A percentile compares a stretch with the other conserved stretches of the same genome.
Evolutionary conservation across 2,113 vertebrate species (phyloP).

Genomic region (Thalassarche chlororhynchos): DNA sequence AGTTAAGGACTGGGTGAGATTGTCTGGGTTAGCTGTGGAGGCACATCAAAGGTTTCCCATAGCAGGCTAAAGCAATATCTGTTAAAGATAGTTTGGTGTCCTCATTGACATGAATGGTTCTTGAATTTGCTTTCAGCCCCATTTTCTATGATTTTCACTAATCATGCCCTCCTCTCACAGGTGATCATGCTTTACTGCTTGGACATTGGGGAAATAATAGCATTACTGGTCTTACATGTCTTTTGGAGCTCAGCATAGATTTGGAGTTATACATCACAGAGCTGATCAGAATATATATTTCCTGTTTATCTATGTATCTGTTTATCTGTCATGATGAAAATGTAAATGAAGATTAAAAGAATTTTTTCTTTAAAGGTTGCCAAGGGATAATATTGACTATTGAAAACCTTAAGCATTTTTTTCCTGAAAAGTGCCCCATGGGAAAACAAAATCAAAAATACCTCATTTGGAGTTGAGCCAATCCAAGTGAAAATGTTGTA

Average conservation of each 20-base stretch:
- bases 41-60: fast-evolving
- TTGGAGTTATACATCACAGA: background rate
- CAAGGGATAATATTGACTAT: background rate
- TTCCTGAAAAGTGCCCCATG: background rate
- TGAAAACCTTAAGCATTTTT: background rate
- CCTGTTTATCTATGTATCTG: background rate
- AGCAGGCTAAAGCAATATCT: background rate
- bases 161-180: background rate
- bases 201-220: background rate
- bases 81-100: background rate
- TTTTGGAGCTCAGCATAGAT: background rate
- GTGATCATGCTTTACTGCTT: background rate
- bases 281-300: background rate
- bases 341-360: background rate
- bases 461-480: background rate
- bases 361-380: background rate
- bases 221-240: background rate
- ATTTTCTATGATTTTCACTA: background rate
- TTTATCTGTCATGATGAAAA: background rate
- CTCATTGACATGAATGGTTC: background rate
- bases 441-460: background rate
- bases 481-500: background rate
- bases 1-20: background rate
- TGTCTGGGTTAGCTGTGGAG: background rate
- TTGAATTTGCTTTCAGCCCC: background rate